phyloP scores from a whole-genome alignment of 2,888 invertebrate species.

The Drosophila rellima region DNA sequence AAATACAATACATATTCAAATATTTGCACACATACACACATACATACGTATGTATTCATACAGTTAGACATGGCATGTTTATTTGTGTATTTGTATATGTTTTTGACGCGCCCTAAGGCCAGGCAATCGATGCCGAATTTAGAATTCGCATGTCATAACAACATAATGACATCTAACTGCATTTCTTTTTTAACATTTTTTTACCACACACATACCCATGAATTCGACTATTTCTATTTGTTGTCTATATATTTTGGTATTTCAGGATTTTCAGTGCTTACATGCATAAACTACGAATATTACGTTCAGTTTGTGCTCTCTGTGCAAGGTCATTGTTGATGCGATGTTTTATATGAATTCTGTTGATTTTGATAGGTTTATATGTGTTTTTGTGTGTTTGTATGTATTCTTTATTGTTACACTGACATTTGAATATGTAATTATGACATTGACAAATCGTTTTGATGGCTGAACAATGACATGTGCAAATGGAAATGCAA shows the following conservation, averaged over 20 bases:
- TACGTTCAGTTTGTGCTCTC: constrained; percentile 24
- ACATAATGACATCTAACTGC: constrained; percentile 69
- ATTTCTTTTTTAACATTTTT: constrained; percentile 3
- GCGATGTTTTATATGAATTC: constrained; percentile 44
- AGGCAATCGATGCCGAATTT: constrained; percentile 71
- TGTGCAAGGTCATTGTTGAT: constrained; percentile 53
- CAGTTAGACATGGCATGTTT: constrained; percentile 14
- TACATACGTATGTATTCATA: constrained; percentile 1
- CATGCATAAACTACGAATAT: constrained; percentile 19
- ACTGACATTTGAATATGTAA: constrained; percentile 40
- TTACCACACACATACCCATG: not conserved
- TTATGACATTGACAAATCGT: constrained; percentile 48
- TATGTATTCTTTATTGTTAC: constrained; percentile 15
- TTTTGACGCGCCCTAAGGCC: constrained; percentile 32
- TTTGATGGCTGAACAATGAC: constrained; percentile 12
- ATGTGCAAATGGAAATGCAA: constrained; percentile 5
- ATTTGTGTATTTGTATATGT: constrained; percentile 24
- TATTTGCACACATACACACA: constrained; percentile 41
- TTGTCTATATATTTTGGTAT: constrained; percentile 6
- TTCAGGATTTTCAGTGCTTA: constrained; percentile 9
- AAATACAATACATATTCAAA: constrained; percentile 78
- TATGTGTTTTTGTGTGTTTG: not conserved
- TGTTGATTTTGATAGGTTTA: constrained; percentile 44
- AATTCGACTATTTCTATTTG: too few species aligned
- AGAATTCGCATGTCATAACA: constrained; percentile 75